Evolutionary conservation across 2,113 vertebrate species (phyloP).

Genomic region (Platichthys flesus): DNA sequence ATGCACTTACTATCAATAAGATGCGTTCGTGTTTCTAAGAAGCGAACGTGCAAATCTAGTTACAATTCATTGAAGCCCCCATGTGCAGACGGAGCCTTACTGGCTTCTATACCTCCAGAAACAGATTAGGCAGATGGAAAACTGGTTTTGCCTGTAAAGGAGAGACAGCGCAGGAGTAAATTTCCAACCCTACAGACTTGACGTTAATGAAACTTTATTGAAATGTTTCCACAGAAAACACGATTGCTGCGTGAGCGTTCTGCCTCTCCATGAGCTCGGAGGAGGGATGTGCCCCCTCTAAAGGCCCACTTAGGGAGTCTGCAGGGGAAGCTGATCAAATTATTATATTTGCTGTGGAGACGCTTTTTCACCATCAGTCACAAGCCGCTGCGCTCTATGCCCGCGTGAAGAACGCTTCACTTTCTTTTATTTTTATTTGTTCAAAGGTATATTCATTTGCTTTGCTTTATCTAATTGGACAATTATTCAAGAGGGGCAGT

Average conservation of each 20-base stretch:
- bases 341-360: constrained; percentile 50
- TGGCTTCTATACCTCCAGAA: constrained; percentile 46
- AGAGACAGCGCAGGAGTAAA: constrained; percentile 21
- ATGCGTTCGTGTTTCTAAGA: constrained; percentile 50
- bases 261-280: constrained; percentile 21
- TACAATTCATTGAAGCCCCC: constrained; percentile 52
- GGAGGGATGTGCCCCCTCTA: constrained; percentile 48
- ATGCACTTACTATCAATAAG: constrained; percentile 58
- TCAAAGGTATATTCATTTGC: constrained; percentile 47
- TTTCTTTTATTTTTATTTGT: constrained; percentile 4
- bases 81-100: constrained; percentile 37
- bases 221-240: constrained; percentile 46
- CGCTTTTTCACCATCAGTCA: constrained; percentile 47
- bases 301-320: constrained; percentile 62
- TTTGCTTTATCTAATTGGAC: constrained; percentile 52
- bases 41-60: constrained; percentile 47
- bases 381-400: constrained; percentile 16
- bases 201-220: constrained; percentile 72
- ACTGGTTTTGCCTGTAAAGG: constrained; percentile 31
- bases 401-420: not conserved
- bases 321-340: constrained; percentile 59
- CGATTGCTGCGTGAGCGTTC: constrained; percentile 36
- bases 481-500: constrained; percentile 18
- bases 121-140: constrained; percentile 52
- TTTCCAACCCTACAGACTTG: constrained; percentile 50